Conservation (phyloP, 2,797 vertebrate species). For the Tamandua tetradactyla region DNA sequence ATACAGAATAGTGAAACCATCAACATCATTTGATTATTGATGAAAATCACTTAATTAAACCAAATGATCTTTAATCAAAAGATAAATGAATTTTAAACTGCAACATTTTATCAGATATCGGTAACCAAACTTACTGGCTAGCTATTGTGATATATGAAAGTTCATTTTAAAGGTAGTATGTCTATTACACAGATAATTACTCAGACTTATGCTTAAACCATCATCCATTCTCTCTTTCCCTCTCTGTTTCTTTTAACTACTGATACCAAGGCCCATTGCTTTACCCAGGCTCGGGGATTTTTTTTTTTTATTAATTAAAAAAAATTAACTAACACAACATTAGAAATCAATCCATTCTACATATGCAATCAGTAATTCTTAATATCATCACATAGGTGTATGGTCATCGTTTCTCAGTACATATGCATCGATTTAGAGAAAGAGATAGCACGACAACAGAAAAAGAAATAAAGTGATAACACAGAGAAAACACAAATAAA, state of each 20-base stretch:
- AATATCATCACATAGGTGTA: too few species aligned
- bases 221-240: neutral
- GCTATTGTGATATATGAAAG: neutral
- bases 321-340: too few species aligned
- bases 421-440: too few species aligned
- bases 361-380: too few species aligned
- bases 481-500: too few species aligned
- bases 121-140: neutral
- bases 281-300: neutral
- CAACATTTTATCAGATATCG: neutral
- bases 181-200: neutral
- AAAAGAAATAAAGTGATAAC: too few species aligned
- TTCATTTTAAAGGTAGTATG: neutral
- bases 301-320: too few species aligned
- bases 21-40: neutral
- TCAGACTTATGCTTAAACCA: neutral
- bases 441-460: too few species aligned
- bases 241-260: neutral
- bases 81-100: neutral
- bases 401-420: too few species aligned
- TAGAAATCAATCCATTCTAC: too few species aligned
- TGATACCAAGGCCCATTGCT: neutral
- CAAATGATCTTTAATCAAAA: neutral
- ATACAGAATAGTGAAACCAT: neutral
- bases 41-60: constrained; percentile 1